Base-by-base conservation (phyloP, 2,113 vertebrate species). In the Genyomyrus donnyi region DNA sequence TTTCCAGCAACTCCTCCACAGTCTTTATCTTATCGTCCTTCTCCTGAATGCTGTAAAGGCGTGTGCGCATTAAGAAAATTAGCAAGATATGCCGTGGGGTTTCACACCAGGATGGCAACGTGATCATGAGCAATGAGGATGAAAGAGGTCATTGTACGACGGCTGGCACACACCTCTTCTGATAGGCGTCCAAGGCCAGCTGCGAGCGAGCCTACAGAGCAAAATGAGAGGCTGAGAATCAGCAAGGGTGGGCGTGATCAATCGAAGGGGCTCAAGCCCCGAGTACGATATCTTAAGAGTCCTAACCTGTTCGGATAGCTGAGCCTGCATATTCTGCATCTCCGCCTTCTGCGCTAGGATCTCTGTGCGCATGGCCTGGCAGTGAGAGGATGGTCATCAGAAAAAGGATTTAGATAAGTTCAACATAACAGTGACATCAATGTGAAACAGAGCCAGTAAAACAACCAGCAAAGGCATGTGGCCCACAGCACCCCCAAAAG, bases 11-110 rank as follows among this genome's bases (percentile, higher is more conserved):
- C 90, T 95, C 96, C 94, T 99, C 98, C 45, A 98, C 96, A 0
- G 97, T 98, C 95, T 96, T 98, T 91, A 99, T 96, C 93, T 98
- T 99, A 88, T 98, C 98, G 89, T 98, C 98, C 80, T 96, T 97
- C 92, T 99, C 97, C 91, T 95, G 96, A 92, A 94, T 93, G 92
- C 98, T 96, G 89, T 95, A 84, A 24, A 15, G 42, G 9, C n/a
- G 7, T 24, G 21, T 6, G 10, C 1, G 27, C 52, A 49, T 31
- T 86, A 49, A 27, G 46, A 50, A n/a, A 45, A 45, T 39, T 9
- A 24, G 42, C 46, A 31, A 39, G n/a, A 53, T 27, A 56, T 6
- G 84, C 11, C 8, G 50, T 15, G 13, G 7, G 49, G 11, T 15
- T 3, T 87, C n/a, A 35, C 13, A 24, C 11, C 19, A 39, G 46